A percentile compares a stretch with the other conserved stretches of the same genome.
phyloP scores from a whole-genome alignment of 2,888 invertebrate genomes.

The Salpingus planirostris region DNA sequence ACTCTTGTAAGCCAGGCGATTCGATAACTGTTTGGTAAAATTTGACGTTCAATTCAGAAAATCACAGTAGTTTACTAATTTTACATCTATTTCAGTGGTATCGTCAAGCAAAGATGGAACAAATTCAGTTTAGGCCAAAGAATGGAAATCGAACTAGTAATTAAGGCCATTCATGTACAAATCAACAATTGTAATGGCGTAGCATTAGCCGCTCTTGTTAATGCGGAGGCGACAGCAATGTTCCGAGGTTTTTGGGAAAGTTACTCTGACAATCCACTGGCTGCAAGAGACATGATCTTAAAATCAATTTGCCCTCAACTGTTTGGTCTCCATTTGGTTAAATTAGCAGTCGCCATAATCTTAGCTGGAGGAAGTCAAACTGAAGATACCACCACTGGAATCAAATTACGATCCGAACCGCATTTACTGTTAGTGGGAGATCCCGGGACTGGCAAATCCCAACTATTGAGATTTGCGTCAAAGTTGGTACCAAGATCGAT shows the following conservation, averaged over 20 bases:
- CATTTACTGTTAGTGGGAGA: slow-evolving; percentile 84
- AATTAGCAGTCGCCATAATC: slow-evolving; percentile 70
- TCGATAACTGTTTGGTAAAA: slow-evolving; percentile 73
- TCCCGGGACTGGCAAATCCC: slow-evolving; percentile 84
- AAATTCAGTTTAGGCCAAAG: slow-evolving; percentile 50
- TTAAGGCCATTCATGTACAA: slow-evolving; percentile 64
- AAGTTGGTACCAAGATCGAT: slow-evolving; percentile 64
- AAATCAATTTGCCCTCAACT: slow-evolving; percentile 78
- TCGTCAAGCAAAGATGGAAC: slow-evolving; percentile 66
- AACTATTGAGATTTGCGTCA: slow-evolving; percentile 64
- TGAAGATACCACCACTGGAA: slow-evolving; percentile 36
- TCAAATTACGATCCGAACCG: slow-evolving; percentile 61
- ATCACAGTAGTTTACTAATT: too few relatives aligned
- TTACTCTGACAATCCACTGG: slow-evolving; percentile 44
- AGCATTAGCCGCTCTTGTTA: slow-evolving; percentile 45
- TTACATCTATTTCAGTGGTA: slow-evolving; percentile 53
- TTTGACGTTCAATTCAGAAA: too few relatives aligned
- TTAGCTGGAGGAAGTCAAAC: slow-evolving; percentile 50
- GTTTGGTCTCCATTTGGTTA: slow-evolving; percentile 80
- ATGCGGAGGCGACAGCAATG: slow-evolving; percentile 58
- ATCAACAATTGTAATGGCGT: slow-evolving; percentile 48
- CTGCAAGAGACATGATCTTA: slow-evolving; percentile 68
- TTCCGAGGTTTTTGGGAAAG: slow-evolving; percentile 4
- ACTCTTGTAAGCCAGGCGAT: slow-evolving; percentile 82
- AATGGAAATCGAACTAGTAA: slow-evolving; percentile 59